A percentile compares a stretch with the other conserved stretches of the same genome.
Evolutionary conservation across 2,797 vertebrate species (phyloP).

Genomic region (Ispidina lecontei): DNA sequence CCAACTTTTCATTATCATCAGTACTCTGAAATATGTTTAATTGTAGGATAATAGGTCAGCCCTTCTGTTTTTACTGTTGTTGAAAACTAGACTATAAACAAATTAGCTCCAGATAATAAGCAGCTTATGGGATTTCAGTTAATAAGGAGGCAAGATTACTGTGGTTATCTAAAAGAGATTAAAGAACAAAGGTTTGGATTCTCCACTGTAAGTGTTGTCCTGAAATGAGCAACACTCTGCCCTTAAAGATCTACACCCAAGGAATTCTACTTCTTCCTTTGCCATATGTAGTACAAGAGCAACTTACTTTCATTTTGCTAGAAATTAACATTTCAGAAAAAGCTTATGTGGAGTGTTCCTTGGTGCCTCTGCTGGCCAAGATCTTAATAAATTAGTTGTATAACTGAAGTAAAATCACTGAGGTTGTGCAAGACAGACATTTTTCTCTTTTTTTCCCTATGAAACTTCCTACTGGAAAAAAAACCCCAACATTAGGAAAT

Average conservation of each 20-base stretch:
- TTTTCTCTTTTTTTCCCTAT: neutral
- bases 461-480: neutral
- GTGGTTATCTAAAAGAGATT: slow-evolving; percentile 23
- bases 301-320: neutral
- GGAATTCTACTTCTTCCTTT: neutral
- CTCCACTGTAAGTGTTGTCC: neutral
- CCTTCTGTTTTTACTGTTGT: neutral
- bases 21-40: neutral
- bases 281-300: accelerated
- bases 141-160: slow-evolving; percentile 33
- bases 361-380: neutral
- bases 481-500: neutral
- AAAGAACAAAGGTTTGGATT: slow-evolving; percentile 13
- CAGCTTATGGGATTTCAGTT: slow-evolving; percentile 48
- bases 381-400: neutral
- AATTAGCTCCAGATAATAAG: slow-evolving; percentile 30
- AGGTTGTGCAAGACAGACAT: no score
- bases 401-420: no score
- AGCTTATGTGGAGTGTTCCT: neutral
- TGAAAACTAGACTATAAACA: neutral
- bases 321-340: neutral
- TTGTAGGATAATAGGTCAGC: neutral
- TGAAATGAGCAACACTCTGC: neutral
- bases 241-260: neutral
- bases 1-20: neutral